Evolutionary conservation across 2,113 vertebrate species (phyloP).

Genomic region (Gorsachius goisagi): DNA sequence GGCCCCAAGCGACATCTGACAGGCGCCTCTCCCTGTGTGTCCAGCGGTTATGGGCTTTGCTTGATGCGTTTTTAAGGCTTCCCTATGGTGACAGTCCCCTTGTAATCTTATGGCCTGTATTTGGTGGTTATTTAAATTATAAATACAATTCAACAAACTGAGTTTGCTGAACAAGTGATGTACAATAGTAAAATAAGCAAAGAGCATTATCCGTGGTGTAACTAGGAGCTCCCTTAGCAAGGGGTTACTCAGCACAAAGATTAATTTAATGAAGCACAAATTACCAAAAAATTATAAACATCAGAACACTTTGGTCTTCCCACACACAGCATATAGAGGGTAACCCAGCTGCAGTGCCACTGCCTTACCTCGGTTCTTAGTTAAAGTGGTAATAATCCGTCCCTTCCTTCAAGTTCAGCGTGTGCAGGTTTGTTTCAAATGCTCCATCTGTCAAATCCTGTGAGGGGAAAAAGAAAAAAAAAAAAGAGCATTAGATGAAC

Average conservation of each 20-base stretch:
- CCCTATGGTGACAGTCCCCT: neutral
- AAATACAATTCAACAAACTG: neutral
- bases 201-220: neutral
- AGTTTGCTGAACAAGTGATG: neutral
- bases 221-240: neutral
- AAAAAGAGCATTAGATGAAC: neutral
- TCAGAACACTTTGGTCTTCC: neutral
- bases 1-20: neutral
- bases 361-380: constrained; percentile 46
- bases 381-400: constrained; percentile 80
- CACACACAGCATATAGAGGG: neutral
- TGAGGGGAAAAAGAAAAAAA: neutral
- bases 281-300: neutral
- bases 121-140: neutral
- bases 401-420: constrained; percentile 81
- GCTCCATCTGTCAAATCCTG: constrained; percentile 91
- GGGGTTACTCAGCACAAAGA: neutral
- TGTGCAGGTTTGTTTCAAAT: constrained; percentile 86
- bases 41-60: neutral
- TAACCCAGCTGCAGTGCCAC: neutral
- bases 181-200: neutral
- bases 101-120: neutral
- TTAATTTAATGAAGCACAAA: neutral
- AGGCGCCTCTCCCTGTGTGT: neutral
- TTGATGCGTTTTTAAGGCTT: neutral